These are phyloP conservation scores for Rhodophaea formosa DNA, from an alignment of 2,888 invertebrate genomes.

Conservation along the genomic window DNA sequence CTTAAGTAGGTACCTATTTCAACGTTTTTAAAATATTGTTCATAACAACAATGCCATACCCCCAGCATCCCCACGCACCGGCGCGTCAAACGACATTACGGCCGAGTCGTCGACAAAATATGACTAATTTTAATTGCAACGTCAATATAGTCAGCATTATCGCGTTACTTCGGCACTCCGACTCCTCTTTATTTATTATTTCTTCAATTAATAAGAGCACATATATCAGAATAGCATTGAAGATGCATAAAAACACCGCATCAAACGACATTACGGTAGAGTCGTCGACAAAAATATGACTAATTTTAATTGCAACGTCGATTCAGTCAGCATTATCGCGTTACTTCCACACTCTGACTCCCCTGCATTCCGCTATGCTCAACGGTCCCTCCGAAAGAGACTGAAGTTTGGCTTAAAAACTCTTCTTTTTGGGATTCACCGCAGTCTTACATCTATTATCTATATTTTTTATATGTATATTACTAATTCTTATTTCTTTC, in stretches of 20 bases:
- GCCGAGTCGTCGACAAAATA: slow-evolving; percentile 37
- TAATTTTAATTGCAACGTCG: slow-evolving; percentile 49
- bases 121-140: slow-evolving; percentile 49
- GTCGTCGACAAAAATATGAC: slow-evolving; percentile 42
- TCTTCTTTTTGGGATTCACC: no score
- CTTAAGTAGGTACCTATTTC: no score
- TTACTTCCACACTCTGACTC: slow-evolving; percentile 38
- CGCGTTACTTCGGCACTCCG: slow-evolving; percentile 37
- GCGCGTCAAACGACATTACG: slow-evolving; percentile 35
- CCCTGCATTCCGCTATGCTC: not conserved
- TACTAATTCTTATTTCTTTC: no score
- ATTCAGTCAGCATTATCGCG: slow-evolving; percentile 43
- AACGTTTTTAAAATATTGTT: no score
- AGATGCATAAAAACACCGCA: no score
- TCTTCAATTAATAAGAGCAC: no score
- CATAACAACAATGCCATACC: not conserved
- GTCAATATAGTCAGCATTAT: slow-evolving; percentile 44
- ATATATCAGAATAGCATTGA: no score
- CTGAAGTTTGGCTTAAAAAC: no score
- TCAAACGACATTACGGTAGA: slow-evolving; percentile 34
- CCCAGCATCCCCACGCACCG: slow-evolving; percentile 29
- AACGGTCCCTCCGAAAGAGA: not conserved
- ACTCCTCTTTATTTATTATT: no score
- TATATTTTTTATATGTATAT: no score
- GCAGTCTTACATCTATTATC: no score